Base-by-base conservation (phyloP, 2,797 vertebrate genomes). In the Paedocypris micromegethes region DNA sequence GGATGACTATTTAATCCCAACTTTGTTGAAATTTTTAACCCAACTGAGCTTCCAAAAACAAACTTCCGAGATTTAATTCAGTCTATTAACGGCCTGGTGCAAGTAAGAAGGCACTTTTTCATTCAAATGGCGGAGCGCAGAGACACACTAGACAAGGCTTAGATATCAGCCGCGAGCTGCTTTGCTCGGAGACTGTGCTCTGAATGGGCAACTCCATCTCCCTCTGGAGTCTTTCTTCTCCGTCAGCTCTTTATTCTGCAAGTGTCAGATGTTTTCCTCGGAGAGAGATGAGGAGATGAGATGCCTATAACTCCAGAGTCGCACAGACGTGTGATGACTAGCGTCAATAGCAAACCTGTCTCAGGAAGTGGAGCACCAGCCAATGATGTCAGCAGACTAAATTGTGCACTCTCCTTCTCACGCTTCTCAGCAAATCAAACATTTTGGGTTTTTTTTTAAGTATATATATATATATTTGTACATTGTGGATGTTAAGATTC, bases 181-280 rank as follows among this genome's bases (percentile, higher is more conserved):
- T 57, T 64, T 45, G 54, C 59, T 72, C 48, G 58, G 62, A 74
- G 74, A 76, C 58, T 61, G 66, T 55, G 69, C 72, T 76, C 61
- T 75, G 70, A 79, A 72, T 75, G 71, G 77, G 78, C 68, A 85
- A 82, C 79, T 71, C 61, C 76, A 81, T 82, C 78, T 78, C 74
- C 79, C 79, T 78, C 79, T 73, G 70, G 76, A 81, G 72, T 52
- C 70, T 64, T 79, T 81, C 50, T 57, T 68, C 64, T 64, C 74
- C 62, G 41, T 70, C 69, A 66, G 64, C 58, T 67, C 68, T 74
- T 78, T 72, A 73, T 64, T 73, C 73, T 66, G 66, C 70, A 70
- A 70, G 72, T 64, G 44, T 77, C 72, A 68, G 80, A 81, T 83
- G 76, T 79, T 82, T 79, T 69, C 72, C 76, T 64, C 64, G 58